Conservation (phyloP, 2,797 vertebrate genomes). For the Zalophus californianus region DNA sequence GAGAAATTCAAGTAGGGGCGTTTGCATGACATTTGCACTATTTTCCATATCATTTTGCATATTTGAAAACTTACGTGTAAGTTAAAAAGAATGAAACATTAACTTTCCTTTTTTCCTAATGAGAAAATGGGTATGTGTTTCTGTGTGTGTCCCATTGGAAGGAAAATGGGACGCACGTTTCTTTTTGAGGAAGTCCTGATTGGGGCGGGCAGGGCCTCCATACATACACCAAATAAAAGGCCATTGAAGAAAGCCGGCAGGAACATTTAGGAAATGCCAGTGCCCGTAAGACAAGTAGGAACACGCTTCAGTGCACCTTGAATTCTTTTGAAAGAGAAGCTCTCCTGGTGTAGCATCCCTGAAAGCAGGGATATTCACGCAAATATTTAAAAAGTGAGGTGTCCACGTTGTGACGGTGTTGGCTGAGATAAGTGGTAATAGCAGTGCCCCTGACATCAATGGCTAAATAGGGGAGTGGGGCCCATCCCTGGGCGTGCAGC, state of each 20-base stretch:
- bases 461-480: background rate
- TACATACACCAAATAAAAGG: background rate
- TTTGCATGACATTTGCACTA: background rate
- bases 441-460: background rate
- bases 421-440: background rate
- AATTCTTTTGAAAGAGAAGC: background rate
- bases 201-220: background rate
- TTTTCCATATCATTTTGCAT: background rate
- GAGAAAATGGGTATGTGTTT: background rate
- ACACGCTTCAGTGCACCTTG: background rate
- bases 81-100: background rate
- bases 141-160: background rate
- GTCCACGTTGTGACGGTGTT: background rate
- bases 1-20: background rate
- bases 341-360: background rate
- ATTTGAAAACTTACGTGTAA: background rate
- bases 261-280: background rate
- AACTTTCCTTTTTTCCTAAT: background rate
- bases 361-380: background rate
- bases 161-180: background rate
- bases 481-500: background rate
- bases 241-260: background rate
- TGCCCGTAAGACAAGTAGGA: background rate
- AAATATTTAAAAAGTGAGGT: background rate
- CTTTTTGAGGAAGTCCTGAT: background rate